These are phyloP conservation scores for Zalophus californianus DNA, from an alignment of 2,797 vertebrate genomes.

Conservation along the genomic window DNA sequence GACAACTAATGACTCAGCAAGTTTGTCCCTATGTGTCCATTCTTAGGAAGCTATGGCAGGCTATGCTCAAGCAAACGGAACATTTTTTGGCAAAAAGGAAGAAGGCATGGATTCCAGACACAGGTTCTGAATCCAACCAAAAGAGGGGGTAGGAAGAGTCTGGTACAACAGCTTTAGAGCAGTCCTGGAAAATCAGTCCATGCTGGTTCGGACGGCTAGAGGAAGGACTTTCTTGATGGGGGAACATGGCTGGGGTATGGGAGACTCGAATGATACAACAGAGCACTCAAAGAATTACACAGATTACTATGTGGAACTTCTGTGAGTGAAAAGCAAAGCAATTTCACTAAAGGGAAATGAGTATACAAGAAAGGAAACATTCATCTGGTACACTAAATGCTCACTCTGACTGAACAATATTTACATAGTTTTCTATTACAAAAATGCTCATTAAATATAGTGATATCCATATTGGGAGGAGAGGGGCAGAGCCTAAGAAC, in stretches of 20 bases:
- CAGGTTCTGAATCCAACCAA: background rate
- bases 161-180: background rate
- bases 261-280: background rate
- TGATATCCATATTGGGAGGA: background rate
- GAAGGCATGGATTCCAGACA: background rate
- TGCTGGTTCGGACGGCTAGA: background rate
- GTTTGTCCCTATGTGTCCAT: background rate
- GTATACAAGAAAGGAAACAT: background rate
- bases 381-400: background rate
- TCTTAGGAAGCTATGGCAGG: background rate
- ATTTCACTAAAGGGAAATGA: constrained; percentile 5
- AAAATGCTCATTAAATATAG: background rate
- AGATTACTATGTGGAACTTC: background rate
- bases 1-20: background rate
- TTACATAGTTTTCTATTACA: background rate
- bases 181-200: background rate
- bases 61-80: background rate
- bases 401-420: background rate
- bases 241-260: background rate
- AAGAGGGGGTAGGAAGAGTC: background rate
- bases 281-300: background rate
- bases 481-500: background rate
- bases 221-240: background rate
- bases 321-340: background rate
- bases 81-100: constrained; percentile 3